phyloP scores from a whole-genome alignment of 2,797 vertebrate genomes.

The Orestias chungarensis region DNA sequence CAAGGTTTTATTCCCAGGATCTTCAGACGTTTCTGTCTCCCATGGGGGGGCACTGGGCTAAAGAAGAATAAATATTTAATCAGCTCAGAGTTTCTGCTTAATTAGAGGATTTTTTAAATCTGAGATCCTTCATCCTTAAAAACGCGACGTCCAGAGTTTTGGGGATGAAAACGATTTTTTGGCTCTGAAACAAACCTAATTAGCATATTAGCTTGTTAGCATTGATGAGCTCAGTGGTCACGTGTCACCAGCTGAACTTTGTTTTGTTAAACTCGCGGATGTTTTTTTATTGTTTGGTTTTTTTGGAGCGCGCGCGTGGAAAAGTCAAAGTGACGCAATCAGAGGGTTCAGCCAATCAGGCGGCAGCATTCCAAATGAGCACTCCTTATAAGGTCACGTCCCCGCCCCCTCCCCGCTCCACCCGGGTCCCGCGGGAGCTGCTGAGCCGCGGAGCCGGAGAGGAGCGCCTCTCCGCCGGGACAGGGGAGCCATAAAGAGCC shows the following conservation, averaged over 20 bases:
- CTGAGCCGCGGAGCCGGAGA: slow-evolving; percentile 72
- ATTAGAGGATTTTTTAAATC: slow-evolving; percentile 64
- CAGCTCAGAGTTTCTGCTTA: slow-evolving; percentile 67
- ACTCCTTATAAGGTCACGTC: slow-evolving; percentile 69
- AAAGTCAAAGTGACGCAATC: slow-evolving; percentile 63
- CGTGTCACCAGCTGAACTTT: not conserved
- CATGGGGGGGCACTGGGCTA: slow-evolving; percentile 56
- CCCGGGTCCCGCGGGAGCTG: slow-evolving; percentile 72
- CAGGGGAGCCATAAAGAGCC: slow-evolving; percentile 79
- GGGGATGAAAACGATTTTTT: not conserved
- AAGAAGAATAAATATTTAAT: slow-evolving; percentile 80
- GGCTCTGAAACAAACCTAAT: not conserved
- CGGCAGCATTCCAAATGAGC: slow-evolving; percentile 53
- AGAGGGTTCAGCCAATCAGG: slow-evolving; percentile 60
- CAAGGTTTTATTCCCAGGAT: slow-evolving; percentile 39
- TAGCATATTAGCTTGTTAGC: too few species aligned
- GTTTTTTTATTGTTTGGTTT: too few species aligned
- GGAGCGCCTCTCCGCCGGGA: slow-evolving; percentile 83
- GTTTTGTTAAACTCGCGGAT: slow-evolving; percentile 52
- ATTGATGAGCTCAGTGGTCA: not conserved
- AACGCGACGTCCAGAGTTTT: not conserved
- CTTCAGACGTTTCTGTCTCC: slow-evolving; percentile 60
- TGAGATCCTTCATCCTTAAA: not conserved
- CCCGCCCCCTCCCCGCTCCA: slow-evolving; percentile 67
- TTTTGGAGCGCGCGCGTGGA: slow-evolving; percentile 31